These are phyloP conservation scores for Spodoptera frugiperda DNA, from an alignment of 1,140 invertebrate genomes.

Conservation along the genomic window DNA sequence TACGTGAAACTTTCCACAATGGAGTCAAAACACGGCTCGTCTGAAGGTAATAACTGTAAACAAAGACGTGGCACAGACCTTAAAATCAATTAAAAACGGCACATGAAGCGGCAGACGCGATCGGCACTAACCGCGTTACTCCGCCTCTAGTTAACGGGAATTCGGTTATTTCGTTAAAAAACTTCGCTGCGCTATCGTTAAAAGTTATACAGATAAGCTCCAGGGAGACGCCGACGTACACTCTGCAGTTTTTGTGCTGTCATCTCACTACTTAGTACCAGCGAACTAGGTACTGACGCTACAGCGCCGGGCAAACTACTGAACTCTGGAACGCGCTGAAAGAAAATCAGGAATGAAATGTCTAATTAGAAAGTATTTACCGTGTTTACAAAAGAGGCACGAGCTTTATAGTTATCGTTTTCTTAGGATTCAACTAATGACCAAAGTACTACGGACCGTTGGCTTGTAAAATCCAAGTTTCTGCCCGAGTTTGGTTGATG, in stretches of 20 bases:
- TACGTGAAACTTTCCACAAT: not conserved
- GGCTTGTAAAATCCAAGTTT: not conserved
- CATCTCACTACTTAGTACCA: slow-evolving; percentile 16
- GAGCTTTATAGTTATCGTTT: too few relatives aligned
- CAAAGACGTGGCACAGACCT: slow-evolving; percentile 39
- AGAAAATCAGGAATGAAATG: not conserved
- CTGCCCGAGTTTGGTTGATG: slow-evolving; percentile 1
- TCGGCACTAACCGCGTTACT: slow-evolving; percentile 73
- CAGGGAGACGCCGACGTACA: slow-evolving; percentile 55
- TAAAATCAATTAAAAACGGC: slow-evolving; percentile 57
- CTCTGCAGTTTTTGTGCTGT: slow-evolving; percentile 40
- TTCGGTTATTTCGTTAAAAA: slow-evolving; percentile 83
- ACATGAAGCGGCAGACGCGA: slow-evolving; percentile 61
- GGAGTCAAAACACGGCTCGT: not conserved
- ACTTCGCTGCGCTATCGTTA: slow-evolving; percentile 77
- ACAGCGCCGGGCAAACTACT: not conserved
- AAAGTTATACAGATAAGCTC: slow-evolving; percentile 75
- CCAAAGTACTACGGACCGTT: not conserved
- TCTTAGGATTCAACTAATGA: not conserved
- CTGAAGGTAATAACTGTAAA: slow-evolving; percentile 23
- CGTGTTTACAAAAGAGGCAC: too few relatives aligned
- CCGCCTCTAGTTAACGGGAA: slow-evolving; percentile 65
- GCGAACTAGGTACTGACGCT: not conserved
- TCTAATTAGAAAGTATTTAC: too few relatives aligned
- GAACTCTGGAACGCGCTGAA: not conserved